phyloP scores from a whole-genome alignment of 2,888 invertebrate genomes.

The Protophormia terraenovae region DNA sequence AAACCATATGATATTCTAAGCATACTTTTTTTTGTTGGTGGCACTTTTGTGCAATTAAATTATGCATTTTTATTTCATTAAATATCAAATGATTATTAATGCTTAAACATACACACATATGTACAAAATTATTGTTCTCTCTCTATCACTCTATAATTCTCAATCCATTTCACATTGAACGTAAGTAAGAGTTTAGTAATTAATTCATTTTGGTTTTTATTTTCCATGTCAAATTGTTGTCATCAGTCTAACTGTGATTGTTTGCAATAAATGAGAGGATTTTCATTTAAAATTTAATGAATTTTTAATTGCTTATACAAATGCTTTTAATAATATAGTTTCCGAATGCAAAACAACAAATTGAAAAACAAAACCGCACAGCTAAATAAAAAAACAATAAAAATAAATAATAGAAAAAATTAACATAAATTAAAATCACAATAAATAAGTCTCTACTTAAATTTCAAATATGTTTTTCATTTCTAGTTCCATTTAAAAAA shows the following conservation, averaged over 20 bases:
- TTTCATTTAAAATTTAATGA: conserved; percentile 43
- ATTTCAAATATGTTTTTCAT: conserved; percentile 30
- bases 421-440: conserved; percentile 61
- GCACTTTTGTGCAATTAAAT: neutral
- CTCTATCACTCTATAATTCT: neutral
- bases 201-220: conserved; percentile 5
- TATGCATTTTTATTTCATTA: neutral
- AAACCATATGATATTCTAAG: too few relatives aligned
- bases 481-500: conserved; percentile 28
- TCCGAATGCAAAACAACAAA: conserved; percentile 18
- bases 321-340: conserved; percentile 16
- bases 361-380: conserved; percentile 24
- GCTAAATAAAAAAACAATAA: conserved; percentile 28
- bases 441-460: conserved; percentile 20
- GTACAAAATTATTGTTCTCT: neutral
- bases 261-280: conserved; percentile 19
- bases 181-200: conserved; percentile 5
- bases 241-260: conserved; percentile 14
- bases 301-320: conserved; percentile 53
- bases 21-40: too few relatives aligned
- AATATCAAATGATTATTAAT: neutral
- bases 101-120: neutral
- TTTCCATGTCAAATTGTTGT: conserved; percentile 14
- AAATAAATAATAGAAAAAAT: conserved; percentile 28
- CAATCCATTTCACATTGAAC: neutral